Evolutionary conservation across 2,797 vertebrate genomes (phyloP), one percentile per base, ranked within the genome.

Genomic region (Anableps anableps): DNA sequence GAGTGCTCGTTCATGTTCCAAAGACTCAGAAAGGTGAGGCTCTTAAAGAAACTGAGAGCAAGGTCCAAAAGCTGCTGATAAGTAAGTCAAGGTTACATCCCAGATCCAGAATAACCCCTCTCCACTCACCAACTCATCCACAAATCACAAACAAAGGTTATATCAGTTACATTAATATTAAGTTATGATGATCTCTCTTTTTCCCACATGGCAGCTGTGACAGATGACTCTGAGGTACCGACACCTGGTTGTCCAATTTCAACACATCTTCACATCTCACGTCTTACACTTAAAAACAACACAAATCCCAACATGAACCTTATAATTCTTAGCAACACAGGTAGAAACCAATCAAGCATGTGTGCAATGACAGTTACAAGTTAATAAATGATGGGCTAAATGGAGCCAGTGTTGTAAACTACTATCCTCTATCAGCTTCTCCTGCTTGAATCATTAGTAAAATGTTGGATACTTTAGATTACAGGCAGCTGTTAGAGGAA

Each of bases 61-160:
- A 96, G 86, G 95, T 96, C 88, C 94, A 93, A 77, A 76, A 48
- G 36, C 83, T 47, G 78, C 90, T 93, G 95, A 96, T 95, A 96
- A 95, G 88, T 77, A 7, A 11, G 55, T 26, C 77, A 93, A 93
- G 86, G 87, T 92, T 86, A 85, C 75, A 85, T 74, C 72, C 77
- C 79, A 74, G 64, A 80, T 83, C 64, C 19, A 72, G 17, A 75
- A 53, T 36, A 62, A 43, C 36, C 41, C 34, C 66, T 76, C 48
- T 76, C 43, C 11, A 13, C 11, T 38, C 45, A 75, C 53, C 21
- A 11, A 23, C 50, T 11, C 4, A 50, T 31, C 10, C 38, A 48
- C 17, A 34, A 38, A 48, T 73, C 7, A 38, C 53, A 64, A 14
- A 47, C 38, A 8, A 62, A 23, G 10, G 41, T 29, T 5, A 17